These are phyloP conservation scores for Mechanitis mazaeus DNA, from an alignment of 2,888 invertebrate species.

Conservation along the genomic window DNA sequence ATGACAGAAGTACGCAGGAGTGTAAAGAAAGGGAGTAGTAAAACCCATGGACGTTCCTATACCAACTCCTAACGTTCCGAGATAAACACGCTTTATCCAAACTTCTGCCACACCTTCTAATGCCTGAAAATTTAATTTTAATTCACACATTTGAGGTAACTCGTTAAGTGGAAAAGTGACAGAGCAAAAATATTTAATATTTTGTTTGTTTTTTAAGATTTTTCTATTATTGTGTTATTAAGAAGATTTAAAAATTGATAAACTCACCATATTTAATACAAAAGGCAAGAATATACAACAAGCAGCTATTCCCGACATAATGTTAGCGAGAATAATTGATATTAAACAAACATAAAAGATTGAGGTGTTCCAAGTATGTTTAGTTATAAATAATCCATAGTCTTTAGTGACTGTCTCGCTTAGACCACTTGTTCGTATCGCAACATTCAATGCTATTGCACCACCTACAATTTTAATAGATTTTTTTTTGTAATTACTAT, in stretches of 20 bases:
- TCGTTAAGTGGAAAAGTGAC: no score
- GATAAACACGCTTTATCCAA: constrained; percentile 39
- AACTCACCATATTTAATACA: constrained; percentile 44
- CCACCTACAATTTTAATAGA: constrained; percentile 36
- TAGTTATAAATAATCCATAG: constrained; percentile 32
- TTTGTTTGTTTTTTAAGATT: no score
- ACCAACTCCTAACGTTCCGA: constrained; percentile 46
- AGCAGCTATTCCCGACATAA: constrained; percentile 43
- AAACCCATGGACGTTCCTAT: constrained; percentile 48
- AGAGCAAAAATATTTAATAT: no score
- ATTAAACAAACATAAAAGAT: constrained; percentile 39
- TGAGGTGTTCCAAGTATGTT: constrained; percentile 27
- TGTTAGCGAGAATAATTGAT: constrained; percentile 38
- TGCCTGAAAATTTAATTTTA: constrained; percentile 18
- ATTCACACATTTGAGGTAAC: no score
- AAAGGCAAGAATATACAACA: constrained; percentile 42
- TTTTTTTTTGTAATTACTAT: neutral
- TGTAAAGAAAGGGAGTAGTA: constrained; percentile 45
- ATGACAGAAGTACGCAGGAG: constrained; percentile 52
- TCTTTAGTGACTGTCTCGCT: constrained; percentile 22
- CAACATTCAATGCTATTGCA: constrained; percentile 36
- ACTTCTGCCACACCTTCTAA: constrained; percentile 17
- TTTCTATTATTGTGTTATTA: no score
- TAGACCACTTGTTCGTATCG: constrained; percentile 26
- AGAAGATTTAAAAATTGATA: neutral